Percentiles rank a stretch among this genome's conserved stretches.
Conservation (phyloP, 2,888 invertebrate genomes). For the Noctua fimbriata region DNA sequence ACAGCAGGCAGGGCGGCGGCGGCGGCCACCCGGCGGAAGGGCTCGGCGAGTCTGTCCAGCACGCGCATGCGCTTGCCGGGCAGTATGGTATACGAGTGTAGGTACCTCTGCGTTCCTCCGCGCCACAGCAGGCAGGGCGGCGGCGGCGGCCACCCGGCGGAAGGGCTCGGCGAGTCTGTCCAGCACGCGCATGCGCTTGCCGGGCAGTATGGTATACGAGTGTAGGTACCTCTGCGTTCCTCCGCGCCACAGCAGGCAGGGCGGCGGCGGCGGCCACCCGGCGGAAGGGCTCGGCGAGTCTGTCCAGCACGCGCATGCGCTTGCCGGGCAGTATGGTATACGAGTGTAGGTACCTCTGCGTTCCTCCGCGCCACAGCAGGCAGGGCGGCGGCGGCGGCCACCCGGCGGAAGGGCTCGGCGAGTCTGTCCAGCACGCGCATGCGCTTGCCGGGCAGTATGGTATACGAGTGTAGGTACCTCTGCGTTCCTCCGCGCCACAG, state of each 20-base stretch:
- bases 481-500: conserved; percentile 68
- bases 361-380: conserved; percentile 65
- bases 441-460: conserved; percentile 71
- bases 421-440: conserved; percentile 80
- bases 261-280: conserved; percentile 52
- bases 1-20: conserved; percentile 57
- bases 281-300: conserved; percentile 76
- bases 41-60: conserved; percentile 78
- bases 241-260: conserved; percentile 61
- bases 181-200: conserved; percentile 81
- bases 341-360: conserved; percentile 64
- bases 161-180: conserved; percentile 78
- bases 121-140: conserved; percentile 58
- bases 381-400: conserved; percentile 48
- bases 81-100: too few species aligned
- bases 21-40: conserved; percentile 67
- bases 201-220: too few species aligned
- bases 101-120: conserved; percentile 71
- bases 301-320: conserved; percentile 79
- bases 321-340: conserved; percentile 59
- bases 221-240: conserved; percentile 69
- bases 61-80: conserved; percentile 81
- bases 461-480: conserved; percentile 53
- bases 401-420: conserved; percentile 74
- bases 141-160: conserved; percentile 58